Base-by-base conservation (phyloP, 37 sponge, comb jelly and placozoan species). In the Halisarca cf. caerulea region DNA sequence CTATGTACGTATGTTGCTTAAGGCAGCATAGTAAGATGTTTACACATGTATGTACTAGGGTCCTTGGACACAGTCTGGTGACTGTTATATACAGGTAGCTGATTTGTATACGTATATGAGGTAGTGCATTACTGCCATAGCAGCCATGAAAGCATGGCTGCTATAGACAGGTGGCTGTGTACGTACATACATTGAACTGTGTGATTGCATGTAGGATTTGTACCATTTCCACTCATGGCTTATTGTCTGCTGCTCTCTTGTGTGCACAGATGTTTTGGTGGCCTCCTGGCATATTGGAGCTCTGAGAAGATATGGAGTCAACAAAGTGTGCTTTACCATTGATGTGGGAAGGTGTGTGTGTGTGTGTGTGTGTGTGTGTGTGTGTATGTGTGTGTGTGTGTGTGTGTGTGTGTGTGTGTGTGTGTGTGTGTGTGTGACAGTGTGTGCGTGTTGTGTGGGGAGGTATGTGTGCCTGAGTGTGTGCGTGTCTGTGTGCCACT, bases 311-410 rank as follows among this genome's bases (percentile, higher is more conserved):
- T 93, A 93, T 85, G 93, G 93, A 42, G 79, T 85, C 32, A 93
- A 84, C 69, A 87, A 87, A 34, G 70, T 84, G 30, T 86, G 88
- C 85, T 89, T 93, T 66, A 93, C 90, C 43, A 89, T 93, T 59
- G 82, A 90, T 66, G 81, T 87, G 77, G 93, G 93, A 35, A 93
- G 90, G 93, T 93, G 42, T 25, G 83, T 40, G 64, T 30, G 47
- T 39, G 17, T 23, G 15, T 6, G 45, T 32, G 14, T 7, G 21
- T 54, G 59, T 14, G 45, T n/a, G 7, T 25, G 43, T n/a, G 28
- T 23, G 37, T 9, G 18, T 47, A 14, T 42, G 69, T 71, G 64
- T 62, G 30, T 62, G 64, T 27, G 25, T 62, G 25, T 23, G 64
- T 62, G 40, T 79, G n/a, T 51, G 28, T 61, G 66, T 55, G 33